Conservation (phyloP, 35 echinoderm and acorn worm genomes). For the Anneissia japonica region DNA sequence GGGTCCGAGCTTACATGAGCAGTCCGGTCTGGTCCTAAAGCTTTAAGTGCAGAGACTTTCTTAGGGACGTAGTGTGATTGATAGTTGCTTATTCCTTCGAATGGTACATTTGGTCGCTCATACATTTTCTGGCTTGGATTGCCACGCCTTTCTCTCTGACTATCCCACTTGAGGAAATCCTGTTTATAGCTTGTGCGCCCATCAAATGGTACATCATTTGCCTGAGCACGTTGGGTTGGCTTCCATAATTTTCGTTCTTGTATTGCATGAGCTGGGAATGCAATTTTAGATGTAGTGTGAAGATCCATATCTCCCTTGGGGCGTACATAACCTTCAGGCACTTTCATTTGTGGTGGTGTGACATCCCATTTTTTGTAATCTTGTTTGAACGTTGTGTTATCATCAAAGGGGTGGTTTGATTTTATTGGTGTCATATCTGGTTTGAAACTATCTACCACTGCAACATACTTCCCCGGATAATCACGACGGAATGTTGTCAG, state of each 20-base stretch:
- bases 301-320: slow-evolving; percentile 81
- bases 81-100: slow-evolving; percentile 78
- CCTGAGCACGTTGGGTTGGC: slow-evolving; percentile 30
- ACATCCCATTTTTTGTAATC: slow-evolving; percentile 71
- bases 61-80: slow-evolving; percentile 77
- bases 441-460: slow-evolving; percentile 57
- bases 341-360: slow-evolving; percentile 39
- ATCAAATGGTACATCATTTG: slow-evolving; percentile 73
- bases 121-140: slow-evolving; percentile 78
- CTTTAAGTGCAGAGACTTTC: slow-evolving; percentile 49
- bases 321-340: slow-evolving; percentile 57
- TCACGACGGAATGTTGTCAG: slow-evolving; percentile 79
- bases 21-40: slow-evolving; percentile 71
- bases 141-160: slow-evolving; percentile 54
- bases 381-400: slow-evolving; percentile 76
- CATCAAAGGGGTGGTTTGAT: slow-evolving; percentile 85
- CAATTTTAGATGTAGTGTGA: slow-evolving; percentile 58
- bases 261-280: slow-evolving; percentile 69
- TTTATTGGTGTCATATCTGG: slow-evolving; percentile 54
- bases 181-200: slow-evolving; percentile 87
- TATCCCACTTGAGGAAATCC: slow-evolving; percentile 82
- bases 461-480: slow-evolving; percentile 48
- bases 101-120: slow-evolving; percentile 71
- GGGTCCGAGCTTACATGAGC: slow-evolving; percentile 66
- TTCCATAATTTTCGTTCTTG: slow-evolving; percentile 51